Conservation (phyloP, 2,797 vertebrate genomes). For the Chelidonichthys spinosus region DNA sequence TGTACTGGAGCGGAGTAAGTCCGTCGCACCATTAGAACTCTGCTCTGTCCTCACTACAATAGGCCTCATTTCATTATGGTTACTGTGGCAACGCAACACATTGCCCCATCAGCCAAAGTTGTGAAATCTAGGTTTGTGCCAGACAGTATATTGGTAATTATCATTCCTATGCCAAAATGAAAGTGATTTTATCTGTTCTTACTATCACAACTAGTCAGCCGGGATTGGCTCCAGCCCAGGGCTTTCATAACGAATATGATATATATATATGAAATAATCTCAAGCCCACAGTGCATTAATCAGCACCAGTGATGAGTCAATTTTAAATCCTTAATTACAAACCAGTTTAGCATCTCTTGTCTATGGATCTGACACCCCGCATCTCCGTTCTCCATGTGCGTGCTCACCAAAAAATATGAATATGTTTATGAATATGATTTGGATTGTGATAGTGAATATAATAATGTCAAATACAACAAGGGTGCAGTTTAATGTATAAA, state of each 20-base stretch:
- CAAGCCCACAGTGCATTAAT: not conserved
- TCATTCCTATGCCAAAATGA: not conserved
- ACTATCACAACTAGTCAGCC: not conserved
- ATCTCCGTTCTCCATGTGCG: not conserved
- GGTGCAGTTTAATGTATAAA: not conserved
- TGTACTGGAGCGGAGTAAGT: conserved; percentile 16
- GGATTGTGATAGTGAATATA: not conserved
- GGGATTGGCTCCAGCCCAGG: no score
- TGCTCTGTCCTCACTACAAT: not conserved
- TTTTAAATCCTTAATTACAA: not conserved
- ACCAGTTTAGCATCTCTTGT: not conserved
- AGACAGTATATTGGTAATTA: not conserved
- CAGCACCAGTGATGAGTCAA: not conserved
- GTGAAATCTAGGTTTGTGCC: not conserved
- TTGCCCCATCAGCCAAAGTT: not conserved
- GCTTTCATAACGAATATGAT: no score
- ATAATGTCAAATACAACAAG: not conserved
- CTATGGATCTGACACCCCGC: not conserved
- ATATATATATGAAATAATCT: no score
- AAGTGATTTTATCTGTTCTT: not conserved
- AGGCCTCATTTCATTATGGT: conserved; percentile 7
- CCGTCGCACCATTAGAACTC: conserved; percentile 7
- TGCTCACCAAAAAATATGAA: not conserved
- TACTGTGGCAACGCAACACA: conserved; percentile 9
- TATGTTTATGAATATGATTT: not conserved